Percentiles rank a stretch among this genome's conserved stretches.
phyloP scores from a whole-genome alignment of 92 coral and sea anemone genomes.

The Bergia puertoricense region DNA sequence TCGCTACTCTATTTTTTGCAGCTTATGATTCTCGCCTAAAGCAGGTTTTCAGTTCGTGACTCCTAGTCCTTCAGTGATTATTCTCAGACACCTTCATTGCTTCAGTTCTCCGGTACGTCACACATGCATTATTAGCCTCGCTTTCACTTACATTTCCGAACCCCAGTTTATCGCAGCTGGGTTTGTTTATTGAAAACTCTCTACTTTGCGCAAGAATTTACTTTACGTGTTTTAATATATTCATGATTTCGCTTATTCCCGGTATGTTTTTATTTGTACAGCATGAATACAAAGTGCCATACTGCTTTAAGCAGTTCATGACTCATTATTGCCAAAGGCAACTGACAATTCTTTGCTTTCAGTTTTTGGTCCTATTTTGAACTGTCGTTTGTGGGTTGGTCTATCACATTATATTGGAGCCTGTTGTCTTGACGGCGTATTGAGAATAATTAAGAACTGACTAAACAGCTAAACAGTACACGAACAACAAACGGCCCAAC shows the following conservation, averaged over 20 bases:
- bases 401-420: neutral
- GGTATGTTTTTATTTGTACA: neutral
- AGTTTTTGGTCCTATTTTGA: no score
- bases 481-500: neutral
- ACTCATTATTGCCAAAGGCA: no score
- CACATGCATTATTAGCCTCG: neutral
- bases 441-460: neutral
- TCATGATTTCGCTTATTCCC: neutral
- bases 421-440: neutral
- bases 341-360: no score
- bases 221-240: neutral
- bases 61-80: neutral
- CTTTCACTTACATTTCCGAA: neutral
- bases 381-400: neutral
- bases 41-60: neutral
- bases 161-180: neutral
- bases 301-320: neutral
- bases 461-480: neutral
- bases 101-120: neutral
- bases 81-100: no score
- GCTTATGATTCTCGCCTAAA: no score
- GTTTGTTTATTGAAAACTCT: neutral
- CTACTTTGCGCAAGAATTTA: neutral
- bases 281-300: neutral
- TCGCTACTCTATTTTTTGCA: neutral